Evolutionary conservation across 2,113 vertebrate genomes (phyloP).

Genomic region (Melanerpes aurifrons): DNA sequence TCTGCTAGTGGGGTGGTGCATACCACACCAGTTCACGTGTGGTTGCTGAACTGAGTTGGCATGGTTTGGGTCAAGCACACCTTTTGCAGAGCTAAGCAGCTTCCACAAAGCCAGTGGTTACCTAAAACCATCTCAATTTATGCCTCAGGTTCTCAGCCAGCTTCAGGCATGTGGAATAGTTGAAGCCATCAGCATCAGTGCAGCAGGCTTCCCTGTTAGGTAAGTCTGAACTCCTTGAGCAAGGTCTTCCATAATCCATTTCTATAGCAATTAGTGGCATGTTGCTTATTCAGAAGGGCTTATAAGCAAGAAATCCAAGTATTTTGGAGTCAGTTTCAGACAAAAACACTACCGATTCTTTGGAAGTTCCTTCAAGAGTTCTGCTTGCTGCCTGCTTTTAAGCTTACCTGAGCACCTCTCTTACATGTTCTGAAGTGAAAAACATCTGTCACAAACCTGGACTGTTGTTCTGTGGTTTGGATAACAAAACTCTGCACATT

Average conservation of each 20-base stretch:
- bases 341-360: background rate
- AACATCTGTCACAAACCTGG: background rate
- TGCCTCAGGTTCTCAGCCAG: constrained; percentile 89
- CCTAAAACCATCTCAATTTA: background rate
- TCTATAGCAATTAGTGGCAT: background rate
- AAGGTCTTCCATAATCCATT: background rate
- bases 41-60: background rate
- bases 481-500: background rate
- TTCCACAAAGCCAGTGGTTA: background rate
- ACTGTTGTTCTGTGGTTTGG: background rate
- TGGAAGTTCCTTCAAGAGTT: background rate
- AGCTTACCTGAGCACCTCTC: background rate
- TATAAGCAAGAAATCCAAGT: background rate
- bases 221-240: constrained; percentile 51
- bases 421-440: background rate
- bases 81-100: background rate
- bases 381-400: background rate
- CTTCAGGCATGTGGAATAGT: constrained; percentile 95
- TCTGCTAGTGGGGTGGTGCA: background rate
- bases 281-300: background rate
- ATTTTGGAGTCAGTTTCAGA: background rate
- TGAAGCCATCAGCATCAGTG: constrained; percentile 94
- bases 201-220: constrained; percentile 96
- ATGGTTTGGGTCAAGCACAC: background rate
- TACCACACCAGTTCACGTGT: background rate